A percentile compares a stretch with the other conserved stretches of the same genome.
phyloP scores from a whole-genome alignment of 2,113 vertebrate species.

The Nansenia antarctica region DNA sequence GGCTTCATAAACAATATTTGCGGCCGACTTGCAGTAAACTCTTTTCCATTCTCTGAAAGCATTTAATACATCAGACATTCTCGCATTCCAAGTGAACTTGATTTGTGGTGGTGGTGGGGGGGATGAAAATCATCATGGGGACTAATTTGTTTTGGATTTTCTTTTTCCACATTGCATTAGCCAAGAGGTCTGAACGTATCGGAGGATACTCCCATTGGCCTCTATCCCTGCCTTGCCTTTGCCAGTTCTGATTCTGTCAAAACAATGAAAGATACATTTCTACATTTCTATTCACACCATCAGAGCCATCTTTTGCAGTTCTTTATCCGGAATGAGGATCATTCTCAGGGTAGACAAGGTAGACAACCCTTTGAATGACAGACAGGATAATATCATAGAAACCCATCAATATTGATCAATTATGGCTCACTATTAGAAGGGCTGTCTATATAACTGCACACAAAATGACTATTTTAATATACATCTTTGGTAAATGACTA shows the following conservation, averaged over 20 bases:
- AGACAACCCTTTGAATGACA: no score
- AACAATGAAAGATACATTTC: background rate
- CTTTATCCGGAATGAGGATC: no score
- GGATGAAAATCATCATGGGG: constrained; percentile 4
- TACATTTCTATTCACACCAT: background rate
- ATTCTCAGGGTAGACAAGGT: no score
- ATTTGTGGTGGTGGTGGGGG: background rate
- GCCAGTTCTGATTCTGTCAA: background rate
- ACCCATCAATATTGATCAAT: no score
- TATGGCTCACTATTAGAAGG: no score
- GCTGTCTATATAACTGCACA: no score
- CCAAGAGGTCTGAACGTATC: background rate
- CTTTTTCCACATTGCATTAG: background rate
- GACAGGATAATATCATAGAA: no score
- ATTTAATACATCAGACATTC: background rate
- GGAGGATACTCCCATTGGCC: background rate
- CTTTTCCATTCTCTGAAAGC: background rate
- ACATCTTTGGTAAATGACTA: no score
- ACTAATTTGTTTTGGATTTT: constrained; percentile 1
- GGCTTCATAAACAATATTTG: background rate
- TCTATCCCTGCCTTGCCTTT: background rate
- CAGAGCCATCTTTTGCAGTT: background rate
- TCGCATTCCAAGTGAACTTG: constrained; percentile 5
- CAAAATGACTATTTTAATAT: no score
- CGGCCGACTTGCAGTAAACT: background rate